Evolutionary conservation across 2,113 vertebrate species (phyloP), one percentile per base, ranked within the genome.

Genomic region (Tachysurus fulvidraco): DNA sequence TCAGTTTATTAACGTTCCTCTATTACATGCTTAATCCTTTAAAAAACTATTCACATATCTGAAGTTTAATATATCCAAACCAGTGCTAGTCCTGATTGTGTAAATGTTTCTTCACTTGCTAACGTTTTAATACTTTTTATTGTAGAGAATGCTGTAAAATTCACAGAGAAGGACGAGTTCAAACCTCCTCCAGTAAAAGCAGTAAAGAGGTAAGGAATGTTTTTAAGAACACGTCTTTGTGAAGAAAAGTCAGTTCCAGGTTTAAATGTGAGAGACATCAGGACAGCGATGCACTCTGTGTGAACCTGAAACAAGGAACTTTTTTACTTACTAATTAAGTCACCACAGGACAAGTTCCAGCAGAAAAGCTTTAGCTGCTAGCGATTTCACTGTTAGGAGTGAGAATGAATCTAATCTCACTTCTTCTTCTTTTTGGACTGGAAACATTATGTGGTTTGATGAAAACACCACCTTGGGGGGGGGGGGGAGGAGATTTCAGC

Each of bases 131-230:
- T 36, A 6, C 6, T 3, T 85, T 91, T 5, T 83, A 91, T 91
- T 90, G 12, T 91, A 97, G 98, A 98, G 89, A 97, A 94, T 0
- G 96, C 98, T 85, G 97, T 97, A 89, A 99, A 98, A 89, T 99
- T 97, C 92, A 92, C 97, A 0, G 98, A 99, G 92, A 99, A 99
- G 92, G 97, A 98, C 5, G 97, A 99, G 88, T 99, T 98, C 74
- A 97, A 98, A 85, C 95, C 96, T 74, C 92, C 96, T 79, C 96
- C 97, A 86, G 96, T 96, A 74, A 99, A 98, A 92, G 89, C 96
- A 5, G 95, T 95, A 50, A 99, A 99, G 94, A 99, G 96, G 98
- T 99, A 92, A 91, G 91, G 78, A 2, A 28, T 21, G 5, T n/a
- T 77, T 74, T 21, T 30, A 79, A 28, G 52, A 46, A n/a, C 12